phyloP scores from a whole-genome alignment of 2,797 vertebrate species.

The Paratrypauchen microcephalus region DNA sequence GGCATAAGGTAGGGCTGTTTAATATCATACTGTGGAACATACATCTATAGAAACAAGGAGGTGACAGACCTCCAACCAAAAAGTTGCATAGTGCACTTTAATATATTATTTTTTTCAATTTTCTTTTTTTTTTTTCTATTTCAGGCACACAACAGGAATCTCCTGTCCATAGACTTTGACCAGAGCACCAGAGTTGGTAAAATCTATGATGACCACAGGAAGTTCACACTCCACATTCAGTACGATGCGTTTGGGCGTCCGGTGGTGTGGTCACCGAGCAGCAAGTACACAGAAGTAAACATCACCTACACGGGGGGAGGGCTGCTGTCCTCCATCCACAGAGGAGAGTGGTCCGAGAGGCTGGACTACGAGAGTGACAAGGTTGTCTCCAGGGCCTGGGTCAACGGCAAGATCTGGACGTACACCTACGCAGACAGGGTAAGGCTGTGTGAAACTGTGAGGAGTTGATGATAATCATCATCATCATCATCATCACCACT shows the following conservation, averaged over 20 bases:
- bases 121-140: slow-evolving; percentile 3
- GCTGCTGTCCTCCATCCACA: slow-evolving; percentile 88
- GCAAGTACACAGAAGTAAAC: slow-evolving; percentile 96
- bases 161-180: slow-evolving; percentile 97
- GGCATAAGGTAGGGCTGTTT: no score
- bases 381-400: slow-evolving; percentile 92
- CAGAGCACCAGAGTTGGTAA: slow-evolving; percentile 92
- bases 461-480: no score
- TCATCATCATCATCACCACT: no score
- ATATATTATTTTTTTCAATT: background rate
- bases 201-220: slow-evolving; percentile 98
- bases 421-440: slow-evolving; percentile 97
- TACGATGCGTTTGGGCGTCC: slow-evolving; percentile 91
- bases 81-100: background rate
- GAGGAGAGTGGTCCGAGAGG: slow-evolving; percentile 95
- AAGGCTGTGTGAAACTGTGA: slow-evolving; percentile 28
- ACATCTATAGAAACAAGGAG: no score
- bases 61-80: background rate
- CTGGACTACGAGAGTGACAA: slow-evolving; percentile 94
- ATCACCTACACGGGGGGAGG: slow-evolving; percentile 90
- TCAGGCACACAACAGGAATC: slow-evolving; percentile 96
- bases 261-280: slow-evolving; percentile 91
- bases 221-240: slow-evolving; percentile 96
- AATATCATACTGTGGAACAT: no score
- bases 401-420: slow-evolving; percentile 98